Percentiles rank a stretch among this genome's conserved stretches.
phyloP scores from a whole-genome alignment of 2,888 invertebrate genomes.

The Hirtodrosophila confusa region DNA sequence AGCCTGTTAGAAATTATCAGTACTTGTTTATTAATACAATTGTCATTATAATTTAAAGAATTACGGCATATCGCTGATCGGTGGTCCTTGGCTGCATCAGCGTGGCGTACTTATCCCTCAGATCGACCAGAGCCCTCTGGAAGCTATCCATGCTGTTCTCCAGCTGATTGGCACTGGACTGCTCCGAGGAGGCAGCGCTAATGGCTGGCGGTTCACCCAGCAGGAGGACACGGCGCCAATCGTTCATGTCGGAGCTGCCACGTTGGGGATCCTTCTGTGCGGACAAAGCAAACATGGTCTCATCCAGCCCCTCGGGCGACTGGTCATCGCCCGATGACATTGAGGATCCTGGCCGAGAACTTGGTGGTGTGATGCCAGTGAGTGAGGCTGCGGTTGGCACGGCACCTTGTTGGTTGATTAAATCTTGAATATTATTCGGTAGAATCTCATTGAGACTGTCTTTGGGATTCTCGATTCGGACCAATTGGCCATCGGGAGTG shows the following conservation, averaged over 20 bases:
- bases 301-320: conserved; percentile 44
- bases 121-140: conserved; percentile 65
- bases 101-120: conserved; percentile 69
- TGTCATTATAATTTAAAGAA: conserved; percentile 31
- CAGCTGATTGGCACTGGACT: conserved; percentile 41
- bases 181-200: conserved; percentile 16
- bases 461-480: conserved; percentile 52
- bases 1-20: conserved; percentile 54
- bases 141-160: conserved; percentile 71
- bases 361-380: conserved; percentile 51
- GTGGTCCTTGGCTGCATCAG: conserved; percentile 42
- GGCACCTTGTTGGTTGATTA: conserved; percentile 23
- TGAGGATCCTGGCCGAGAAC: conserved; percentile 14
- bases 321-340: conserved; percentile 34
- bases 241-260: conserved; percentile 52
- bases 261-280: conserved; percentile 46
- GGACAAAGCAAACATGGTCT: conserved; percentile 43
- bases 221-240: conserved; percentile 69
- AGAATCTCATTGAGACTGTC: conserved; percentile 48
- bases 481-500: conserved; percentile 60
- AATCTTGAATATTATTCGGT: conserved; percentile 29
- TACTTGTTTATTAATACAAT: conserved; percentile 42
- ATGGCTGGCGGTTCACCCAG: conserved; percentile 56
- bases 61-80: conserved; percentile 54
- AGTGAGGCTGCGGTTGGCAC: conserved; percentile 47